Evolutionary conservation across 1,140 invertebrate genomes (phyloP).

Genomic region (Drosophila sechellia): DNA sequence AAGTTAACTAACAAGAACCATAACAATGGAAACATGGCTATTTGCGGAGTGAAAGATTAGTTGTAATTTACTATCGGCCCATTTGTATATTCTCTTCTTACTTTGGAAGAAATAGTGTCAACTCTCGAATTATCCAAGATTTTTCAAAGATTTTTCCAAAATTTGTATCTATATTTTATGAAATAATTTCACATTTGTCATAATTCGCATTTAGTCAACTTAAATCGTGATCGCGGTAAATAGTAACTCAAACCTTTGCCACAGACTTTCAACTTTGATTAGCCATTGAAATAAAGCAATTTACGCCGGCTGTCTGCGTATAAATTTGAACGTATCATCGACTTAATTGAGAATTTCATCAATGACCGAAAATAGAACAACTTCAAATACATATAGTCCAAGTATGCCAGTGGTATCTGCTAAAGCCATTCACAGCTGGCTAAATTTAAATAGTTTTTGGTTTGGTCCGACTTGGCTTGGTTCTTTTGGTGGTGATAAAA

Average conservation of each 20-base stretch:
- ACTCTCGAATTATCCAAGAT: too few species aligned
- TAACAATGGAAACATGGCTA: background rate
- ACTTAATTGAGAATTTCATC: slow-evolving; percentile 43
- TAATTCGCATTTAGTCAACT: too few species aligned
- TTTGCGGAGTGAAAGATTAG: background rate
- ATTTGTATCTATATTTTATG: too few species aligned
- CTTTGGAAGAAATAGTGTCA: too few species aligned
- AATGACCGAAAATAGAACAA: slow-evolving; percentile 33
- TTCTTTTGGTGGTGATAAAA: slow-evolving; percentile 8
- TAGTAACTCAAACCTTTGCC: background rate
- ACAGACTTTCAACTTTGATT: background rate
- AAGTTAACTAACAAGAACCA: slow-evolving; percentile 3
- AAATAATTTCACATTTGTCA: too few species aligned
- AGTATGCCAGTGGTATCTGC: slow-evolving; percentile 23
- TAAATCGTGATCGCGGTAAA: too few species aligned
- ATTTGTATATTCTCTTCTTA: background rate
- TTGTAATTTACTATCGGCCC: background rate
- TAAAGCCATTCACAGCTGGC: slow-evolving; percentile 33
- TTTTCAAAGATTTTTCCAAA: too few species aligned
- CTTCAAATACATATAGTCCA: background rate
- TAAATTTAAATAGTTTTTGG: slow-evolving; percentile 14
- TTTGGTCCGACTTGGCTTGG: background rate
- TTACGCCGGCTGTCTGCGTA: slow-evolving; percentile 20
- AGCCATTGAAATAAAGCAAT: background rate
- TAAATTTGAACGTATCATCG: slow-evolving; percentile 28